phyloP scores from a whole-genome alignment of 2,888 invertebrate genomes.

The Lasioglossum lativentre region DNA sequence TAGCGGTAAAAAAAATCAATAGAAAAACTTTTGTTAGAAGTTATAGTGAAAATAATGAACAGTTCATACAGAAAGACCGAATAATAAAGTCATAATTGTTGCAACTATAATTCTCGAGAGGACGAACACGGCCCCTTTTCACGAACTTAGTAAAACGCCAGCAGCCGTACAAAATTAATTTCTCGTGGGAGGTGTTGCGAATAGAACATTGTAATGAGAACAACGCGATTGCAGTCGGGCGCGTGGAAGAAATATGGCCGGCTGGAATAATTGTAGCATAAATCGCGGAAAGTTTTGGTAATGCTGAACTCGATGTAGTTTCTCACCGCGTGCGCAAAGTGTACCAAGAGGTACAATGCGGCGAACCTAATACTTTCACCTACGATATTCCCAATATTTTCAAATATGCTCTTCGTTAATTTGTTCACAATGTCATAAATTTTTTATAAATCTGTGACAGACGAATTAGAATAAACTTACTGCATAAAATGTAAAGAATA shows the following conservation, averaged over 20 bases:
- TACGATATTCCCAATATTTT: background rate
- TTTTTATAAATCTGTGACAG: background rate
- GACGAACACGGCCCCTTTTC: background rate
- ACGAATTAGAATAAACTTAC: background rate
- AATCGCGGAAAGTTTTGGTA: conserved; percentile 53
- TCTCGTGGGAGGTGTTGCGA: conserved; percentile 40
- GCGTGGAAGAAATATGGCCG: conserved; percentile 36
- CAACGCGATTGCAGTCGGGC: conserved; percentile 31
- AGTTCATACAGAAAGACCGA: background rate
- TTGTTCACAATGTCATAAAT: background rate
- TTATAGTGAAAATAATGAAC: background rate
- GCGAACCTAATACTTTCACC: conserved; percentile 11
- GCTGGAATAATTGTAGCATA: conserved; percentile 52
- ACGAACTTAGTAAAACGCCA: conserved; percentile 31
- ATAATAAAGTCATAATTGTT: background rate
- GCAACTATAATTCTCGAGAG: background rate
- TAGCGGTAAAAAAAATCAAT: no score
- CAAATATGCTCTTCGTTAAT: background rate
- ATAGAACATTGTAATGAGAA: conserved; percentile 40
- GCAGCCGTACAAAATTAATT: conserved; percentile 32
- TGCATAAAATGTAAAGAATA: background rate
- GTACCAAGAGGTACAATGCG: conserved; percentile 4
- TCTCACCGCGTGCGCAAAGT: conserved; percentile 33
- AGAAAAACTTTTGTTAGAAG: no score
- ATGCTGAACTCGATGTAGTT: conserved; percentile 29